Conservation (phyloP, 2,113 vertebrate species). For the Heliornis fulica region DNA sequence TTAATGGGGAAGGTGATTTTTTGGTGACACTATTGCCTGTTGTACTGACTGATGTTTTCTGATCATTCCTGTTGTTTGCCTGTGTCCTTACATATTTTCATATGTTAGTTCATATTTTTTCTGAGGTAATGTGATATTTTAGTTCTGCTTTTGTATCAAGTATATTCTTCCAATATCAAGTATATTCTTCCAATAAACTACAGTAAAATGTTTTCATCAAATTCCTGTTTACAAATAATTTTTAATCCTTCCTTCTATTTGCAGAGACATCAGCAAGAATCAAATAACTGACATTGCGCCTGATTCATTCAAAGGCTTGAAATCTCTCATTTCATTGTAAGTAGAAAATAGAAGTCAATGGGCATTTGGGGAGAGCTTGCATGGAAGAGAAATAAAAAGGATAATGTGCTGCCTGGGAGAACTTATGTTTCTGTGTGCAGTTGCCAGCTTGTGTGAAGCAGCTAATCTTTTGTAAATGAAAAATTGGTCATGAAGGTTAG, state of each 20-base stretch:
- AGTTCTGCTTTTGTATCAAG: not conserved
- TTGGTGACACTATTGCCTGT: not conserved
- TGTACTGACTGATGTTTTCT: not conserved
- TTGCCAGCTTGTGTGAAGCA: slow-evolving; percentile 66
- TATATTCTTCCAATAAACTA: not conserved
- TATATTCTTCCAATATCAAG: not conserved
- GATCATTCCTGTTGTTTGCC: not conserved
- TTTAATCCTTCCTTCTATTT: slow-evolving; percentile 43
- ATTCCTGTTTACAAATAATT: not conserved
- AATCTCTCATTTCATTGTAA: slow-evolving; percentile 97
- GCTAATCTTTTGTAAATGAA: slow-evolving; percentile 70
- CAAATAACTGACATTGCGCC: slow-evolving; percentile 95
- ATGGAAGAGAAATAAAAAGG: slow-evolving; percentile 17
- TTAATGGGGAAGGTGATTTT: not conserved
- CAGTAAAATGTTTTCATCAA: not conserved
- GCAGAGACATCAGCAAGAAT: slow-evolving; percentile 98
- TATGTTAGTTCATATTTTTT: not conserved
- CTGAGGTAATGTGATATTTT: not conserved
- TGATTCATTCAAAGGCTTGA: slow-evolving; percentile 94
- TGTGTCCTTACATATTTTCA: not conserved
- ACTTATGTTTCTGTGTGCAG: slow-evolving; percentile 50
- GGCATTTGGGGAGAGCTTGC: not conserved
- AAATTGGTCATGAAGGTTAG: slow-evolving; percentile 59
- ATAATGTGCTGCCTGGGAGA: slow-evolving; percentile 48
- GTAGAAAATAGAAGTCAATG: slow-evolving; percentile 64